Evolutionary conservation across 2,888 invertebrate species (phyloP).

Genomic region (Chymomyza amoena): DNA sequence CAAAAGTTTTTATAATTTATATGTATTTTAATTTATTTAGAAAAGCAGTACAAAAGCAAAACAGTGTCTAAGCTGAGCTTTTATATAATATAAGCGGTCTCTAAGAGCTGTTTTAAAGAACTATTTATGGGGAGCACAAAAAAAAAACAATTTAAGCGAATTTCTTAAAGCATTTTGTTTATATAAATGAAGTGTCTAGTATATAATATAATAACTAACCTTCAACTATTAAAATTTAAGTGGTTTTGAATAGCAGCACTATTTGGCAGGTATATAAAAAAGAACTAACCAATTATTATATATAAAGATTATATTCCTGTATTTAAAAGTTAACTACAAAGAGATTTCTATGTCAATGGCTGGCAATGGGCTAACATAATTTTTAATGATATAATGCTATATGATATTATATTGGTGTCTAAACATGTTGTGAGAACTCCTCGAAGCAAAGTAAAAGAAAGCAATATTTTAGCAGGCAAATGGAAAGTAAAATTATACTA

Average conservation of each 20-base stretch:
- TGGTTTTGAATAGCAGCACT: neutral
- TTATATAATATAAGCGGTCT: neutral
- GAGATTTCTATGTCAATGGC: neutral
- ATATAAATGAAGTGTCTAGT: neutral
- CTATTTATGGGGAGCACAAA: neutral
- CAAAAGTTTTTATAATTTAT: neutral
- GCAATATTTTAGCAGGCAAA: slow-evolving; percentile 58
- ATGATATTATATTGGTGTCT: neutral
- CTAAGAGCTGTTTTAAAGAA: too few relatives aligned
- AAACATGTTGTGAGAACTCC: neutral
- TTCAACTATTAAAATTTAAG: neutral
- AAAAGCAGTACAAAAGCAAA: neutral
- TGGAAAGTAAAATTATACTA: slow-evolving; percentile 9
- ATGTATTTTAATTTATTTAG: neutral
- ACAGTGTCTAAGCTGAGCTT: neutral
- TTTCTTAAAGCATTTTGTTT: neutral
- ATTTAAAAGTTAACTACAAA: neutral
- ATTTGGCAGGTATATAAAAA: neutral
- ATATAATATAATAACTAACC: neutral
- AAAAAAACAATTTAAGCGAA: neutral
- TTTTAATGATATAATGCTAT: neutral
- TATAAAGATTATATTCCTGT: neutral
- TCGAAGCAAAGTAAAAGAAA: slow-evolving; percentile 29
- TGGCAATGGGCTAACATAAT: neutral
- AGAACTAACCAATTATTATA: neutral